These are phyloP conservation scores for Andrena dorsata DNA, from an alignment of 2,888 invertebrate species.

Conservation along the genomic window DNA sequence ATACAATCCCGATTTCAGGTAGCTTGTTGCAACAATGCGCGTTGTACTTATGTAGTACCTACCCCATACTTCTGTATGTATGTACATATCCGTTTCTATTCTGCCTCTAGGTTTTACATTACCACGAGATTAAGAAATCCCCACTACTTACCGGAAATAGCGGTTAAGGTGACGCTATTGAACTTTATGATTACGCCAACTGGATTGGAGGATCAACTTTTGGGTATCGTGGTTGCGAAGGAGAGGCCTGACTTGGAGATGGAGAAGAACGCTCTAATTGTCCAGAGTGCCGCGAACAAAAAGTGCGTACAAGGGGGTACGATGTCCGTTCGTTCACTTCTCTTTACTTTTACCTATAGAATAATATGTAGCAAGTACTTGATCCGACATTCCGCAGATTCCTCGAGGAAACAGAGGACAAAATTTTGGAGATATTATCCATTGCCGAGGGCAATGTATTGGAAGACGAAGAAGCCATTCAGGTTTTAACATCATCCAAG, in stretches of 20 bases:
- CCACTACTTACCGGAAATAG: constrained; percentile 96
- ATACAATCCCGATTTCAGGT: constrained; percentile 94
- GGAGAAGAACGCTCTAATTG: constrained; percentile 94
- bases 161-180: constrained; percentile 95
- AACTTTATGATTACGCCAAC: constrained; percentile 97
- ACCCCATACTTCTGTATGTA: too few relatives aligned
- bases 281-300: constrained; percentile 95
- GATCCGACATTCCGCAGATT: constrained; percentile 84
- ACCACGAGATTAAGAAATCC: constrained; percentile 97
- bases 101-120: constrained; percentile 91
- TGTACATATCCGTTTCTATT: too few relatives aligned
- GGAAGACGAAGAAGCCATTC: constrained; percentile 96
- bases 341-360: background rate
- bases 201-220: constrained; percentile 95
- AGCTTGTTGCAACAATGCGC: constrained; percentile 30
- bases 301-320: constrained; percentile 77
- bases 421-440: constrained; percentile 93
- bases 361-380: background rate
- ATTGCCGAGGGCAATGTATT: constrained; percentile 92
- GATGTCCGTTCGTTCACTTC: too few relatives aligned
- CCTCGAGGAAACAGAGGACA: constrained; percentile 95
- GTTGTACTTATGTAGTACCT: background rate
- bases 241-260: constrained; percentile 96
- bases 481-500: constrained; percentile 95
- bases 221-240: constrained; percentile 95